phyloP scores from a whole-genome alignment of 2,888 invertebrate species.

The Lobophora halterata region DNA sequence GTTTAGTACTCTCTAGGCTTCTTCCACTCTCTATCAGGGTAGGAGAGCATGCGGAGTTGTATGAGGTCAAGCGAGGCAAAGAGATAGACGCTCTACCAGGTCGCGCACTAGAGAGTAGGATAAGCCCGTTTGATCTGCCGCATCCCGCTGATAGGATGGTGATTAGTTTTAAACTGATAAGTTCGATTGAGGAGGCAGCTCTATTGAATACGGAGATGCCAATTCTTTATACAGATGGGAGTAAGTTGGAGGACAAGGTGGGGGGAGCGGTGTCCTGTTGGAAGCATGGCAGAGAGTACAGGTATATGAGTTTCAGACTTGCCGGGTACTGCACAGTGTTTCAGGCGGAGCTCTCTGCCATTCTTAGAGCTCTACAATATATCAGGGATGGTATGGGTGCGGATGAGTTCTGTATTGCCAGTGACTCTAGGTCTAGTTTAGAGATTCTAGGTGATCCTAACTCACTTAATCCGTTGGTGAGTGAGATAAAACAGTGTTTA shows the following conservation, averaged over 20 bases:
- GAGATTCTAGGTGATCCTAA: background rate
- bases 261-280: background rate
- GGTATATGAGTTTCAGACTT: background rate
- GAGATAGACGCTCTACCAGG: background rate
- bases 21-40: background rate
- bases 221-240: slow-evolving; percentile 1
- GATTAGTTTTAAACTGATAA: background rate
- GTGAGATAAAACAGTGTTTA: background rate
- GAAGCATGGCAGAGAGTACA: background rate
- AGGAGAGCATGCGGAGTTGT: background rate
- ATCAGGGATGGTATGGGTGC: background rate
- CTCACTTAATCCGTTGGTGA: background rate
- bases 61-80: slow-evolving; percentile 2
- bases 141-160: background rate
- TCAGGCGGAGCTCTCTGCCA: background rate
- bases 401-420: background rate
- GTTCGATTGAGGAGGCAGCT: background rate
- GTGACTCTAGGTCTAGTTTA: background rate
- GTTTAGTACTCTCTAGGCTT: background rate
- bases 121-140: background rate
- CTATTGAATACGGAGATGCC: background rate
- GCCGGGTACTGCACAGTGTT: background rate
- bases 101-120: background rate
- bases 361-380: background rate
- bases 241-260: slow-evolving; percentile 4